These are phyloP conservation scores for Dendrolimus houi DNA, from an alignment of 2,888 invertebrate genomes.

Conservation along the genomic window DNA sequence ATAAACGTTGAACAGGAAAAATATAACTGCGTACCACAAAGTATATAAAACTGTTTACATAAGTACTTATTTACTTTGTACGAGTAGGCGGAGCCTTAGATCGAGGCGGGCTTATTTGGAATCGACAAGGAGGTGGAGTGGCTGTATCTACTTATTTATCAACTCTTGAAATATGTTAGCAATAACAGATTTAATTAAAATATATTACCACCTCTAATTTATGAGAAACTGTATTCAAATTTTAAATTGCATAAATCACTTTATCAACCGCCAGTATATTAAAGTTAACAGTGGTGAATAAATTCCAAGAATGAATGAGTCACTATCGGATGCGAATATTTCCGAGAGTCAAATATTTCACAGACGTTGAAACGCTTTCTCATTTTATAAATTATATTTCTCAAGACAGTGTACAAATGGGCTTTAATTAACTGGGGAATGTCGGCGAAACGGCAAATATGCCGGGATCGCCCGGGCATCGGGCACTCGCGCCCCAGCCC, in stretches of 20 bases:
- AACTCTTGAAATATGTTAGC: conserved; percentile 23
- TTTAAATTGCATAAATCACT: background rate
- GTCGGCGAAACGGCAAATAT: conserved; percentile 64
- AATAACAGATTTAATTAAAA: too few relatives aligned
- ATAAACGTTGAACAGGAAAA: conserved; percentile 21
- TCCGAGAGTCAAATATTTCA: conserved; percentile 38
- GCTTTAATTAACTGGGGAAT: conserved; percentile 72
- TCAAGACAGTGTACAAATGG: conserved; percentile 68
- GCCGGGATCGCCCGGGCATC: conserved; percentile 42
- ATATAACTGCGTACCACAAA: conserved; percentile 38
- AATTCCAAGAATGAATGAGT: conserved; percentile 13
- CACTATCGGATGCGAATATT: conserved; percentile 21
- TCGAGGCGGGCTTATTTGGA: conserved; percentile 72
- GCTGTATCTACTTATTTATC: conserved; percentile 54
- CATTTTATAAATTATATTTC: conserved; percentile 65
- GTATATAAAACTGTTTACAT: conserved; percentile 58
- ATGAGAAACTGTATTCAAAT: too few relatives aligned
- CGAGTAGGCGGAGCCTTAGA: conserved; percentile 66
- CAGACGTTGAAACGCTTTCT: conserved; percentile 43
- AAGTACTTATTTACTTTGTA: conserved; percentile 62
- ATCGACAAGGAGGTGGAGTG: conserved; percentile 70
- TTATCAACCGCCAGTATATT: too few relatives aligned
- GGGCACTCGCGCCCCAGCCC: conserved; percentile 23
- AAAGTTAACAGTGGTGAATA: background rate
- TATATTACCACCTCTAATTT: too few relatives aligned